Evolutionary conservation across 2,113 vertebrate genomes (phyloP).

Genomic region (Pluvianellus socialis): DNA sequence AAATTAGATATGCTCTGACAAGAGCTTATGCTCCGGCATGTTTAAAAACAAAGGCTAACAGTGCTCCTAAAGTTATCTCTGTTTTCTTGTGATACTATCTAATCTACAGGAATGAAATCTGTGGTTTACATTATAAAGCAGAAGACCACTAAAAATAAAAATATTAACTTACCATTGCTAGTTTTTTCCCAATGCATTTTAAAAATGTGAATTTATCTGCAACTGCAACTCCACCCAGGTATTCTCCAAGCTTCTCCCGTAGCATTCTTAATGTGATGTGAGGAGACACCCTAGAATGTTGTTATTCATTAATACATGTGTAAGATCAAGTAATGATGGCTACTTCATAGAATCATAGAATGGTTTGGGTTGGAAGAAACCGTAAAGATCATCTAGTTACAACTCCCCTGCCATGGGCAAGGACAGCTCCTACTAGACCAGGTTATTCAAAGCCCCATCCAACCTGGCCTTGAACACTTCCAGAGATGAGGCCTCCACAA

Average conservation of each 20-base stretch:
- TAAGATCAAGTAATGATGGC: conserved; percentile 40
- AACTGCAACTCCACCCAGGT: conserved; percentile 77
- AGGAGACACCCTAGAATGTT: conserved; percentile 83
- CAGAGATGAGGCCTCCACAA: background rate
- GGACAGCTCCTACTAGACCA: background rate
- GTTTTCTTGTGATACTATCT: background rate
- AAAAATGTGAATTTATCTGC: conserved; percentile 86
- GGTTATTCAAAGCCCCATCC: background rate
- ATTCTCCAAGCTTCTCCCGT: conserved; percentile 76
- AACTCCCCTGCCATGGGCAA: background rate
- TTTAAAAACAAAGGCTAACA: background rate
- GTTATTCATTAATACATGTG: conserved; percentile 57
- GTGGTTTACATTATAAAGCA: background rate
- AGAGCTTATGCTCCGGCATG: background rate
- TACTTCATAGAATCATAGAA: background rate
- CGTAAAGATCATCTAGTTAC: background rate
- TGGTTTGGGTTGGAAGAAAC: background rate
- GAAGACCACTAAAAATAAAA: background rate
- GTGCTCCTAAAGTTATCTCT: background rate
- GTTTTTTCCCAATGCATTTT: conserved; percentile 89
- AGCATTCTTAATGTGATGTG: conserved; percentile 82
- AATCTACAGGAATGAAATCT: background rate
- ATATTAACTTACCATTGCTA: conserved; percentile 84
- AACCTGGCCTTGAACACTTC: background rate
- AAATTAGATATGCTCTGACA: background rate